Evolutionary conservation across 2,888 invertebrate species (phyloP).

Genomic region (Tinea semifulvella): DNA sequence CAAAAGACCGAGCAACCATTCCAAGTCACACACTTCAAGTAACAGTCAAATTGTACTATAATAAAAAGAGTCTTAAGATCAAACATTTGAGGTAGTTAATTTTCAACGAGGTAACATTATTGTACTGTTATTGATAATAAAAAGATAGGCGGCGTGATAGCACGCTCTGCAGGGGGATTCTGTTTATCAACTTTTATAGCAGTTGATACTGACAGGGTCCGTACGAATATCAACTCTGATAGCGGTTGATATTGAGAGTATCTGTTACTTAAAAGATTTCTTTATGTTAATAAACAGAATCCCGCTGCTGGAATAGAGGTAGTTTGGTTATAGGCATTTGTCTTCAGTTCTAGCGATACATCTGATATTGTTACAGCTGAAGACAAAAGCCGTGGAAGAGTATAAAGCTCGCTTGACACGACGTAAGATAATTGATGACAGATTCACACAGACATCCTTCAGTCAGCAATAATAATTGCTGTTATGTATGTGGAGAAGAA

Average conservation of each 20-base stretch:
- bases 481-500: not conserved
- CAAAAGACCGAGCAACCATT: constrained; percentile 49
- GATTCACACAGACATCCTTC: not conserved
- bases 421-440: not conserved
- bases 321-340: constrained; percentile 37
- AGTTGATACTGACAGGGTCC: no score
- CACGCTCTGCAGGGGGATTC: no score
- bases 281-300: no score
- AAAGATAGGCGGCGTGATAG: constrained; percentile 10
- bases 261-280: no score
- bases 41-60: constrained; percentile 60
- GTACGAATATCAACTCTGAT: no score
- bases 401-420: constrained; percentile 5
- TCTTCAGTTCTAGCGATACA: not conserved
- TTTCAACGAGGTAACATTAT: constrained; percentile 46
- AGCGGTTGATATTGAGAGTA: no score
- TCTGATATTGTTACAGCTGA: not conserved
- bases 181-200: no score
- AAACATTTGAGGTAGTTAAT: constrained; percentile 59
- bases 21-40: constrained; percentile 60
- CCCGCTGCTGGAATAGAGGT: constrained; percentile 48
- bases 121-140: constrained; percentile 29
- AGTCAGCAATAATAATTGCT: constrained; percentile 2
- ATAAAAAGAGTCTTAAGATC: constrained; percentile 59
- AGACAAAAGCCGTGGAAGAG: constrained; percentile 6